Evolutionary conservation across 2,113 vertebrate species (phyloP), one percentile per base, ranked within the genome.

Genomic region (Trachemys scripta): DNA sequence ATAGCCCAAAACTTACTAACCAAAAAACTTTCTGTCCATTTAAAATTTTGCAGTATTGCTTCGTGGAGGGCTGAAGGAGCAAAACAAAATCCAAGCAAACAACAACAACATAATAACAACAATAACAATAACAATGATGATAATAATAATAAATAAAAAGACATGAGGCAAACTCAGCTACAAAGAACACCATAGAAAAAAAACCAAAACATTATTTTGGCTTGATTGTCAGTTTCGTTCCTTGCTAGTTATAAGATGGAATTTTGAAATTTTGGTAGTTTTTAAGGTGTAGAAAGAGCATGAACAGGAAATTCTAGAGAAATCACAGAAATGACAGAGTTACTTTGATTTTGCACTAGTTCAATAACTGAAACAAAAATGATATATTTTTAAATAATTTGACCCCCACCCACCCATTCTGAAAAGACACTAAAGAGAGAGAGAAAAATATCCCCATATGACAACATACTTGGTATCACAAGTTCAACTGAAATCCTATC

Each of bases 321-420:
- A 31, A 56, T 87, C 69, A 91, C 42, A 78, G 80, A 88, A 97
- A 22, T 91, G 47, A 88, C 13, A 96, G 51, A 92, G 80, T 78
- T 22, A 0, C 6, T 93, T 94, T 95, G 81, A 93, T 97, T 92
- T 92, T 92, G 50, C 10, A 82, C 54, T 47, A 62, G 51, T 88
- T 95, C 83, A 96, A 94, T 94, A 95, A 93, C 72, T 89, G 78
- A 97, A 96, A 91, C 7, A 4, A 96, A 96, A 89, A 27, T 3
- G 47, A 84, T 92, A 89, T 1, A 0, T 24, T 89, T 93, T 97
- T 96, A 92, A 95, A 96, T 82, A 91, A 92, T 54, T 91, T 76
- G 50, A 87, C 78, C 85, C 45, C 65, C 80, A 56, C 50, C 95
- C 92, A 50, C 31, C 54, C 4, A 47, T 92, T 88, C 47, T 92